Evolutionary conservation across 1,140 invertebrate species (phyloP), one percentile per base, ranked within the genome.

Genomic region (Macrotrachela quadricornifera): DNA sequence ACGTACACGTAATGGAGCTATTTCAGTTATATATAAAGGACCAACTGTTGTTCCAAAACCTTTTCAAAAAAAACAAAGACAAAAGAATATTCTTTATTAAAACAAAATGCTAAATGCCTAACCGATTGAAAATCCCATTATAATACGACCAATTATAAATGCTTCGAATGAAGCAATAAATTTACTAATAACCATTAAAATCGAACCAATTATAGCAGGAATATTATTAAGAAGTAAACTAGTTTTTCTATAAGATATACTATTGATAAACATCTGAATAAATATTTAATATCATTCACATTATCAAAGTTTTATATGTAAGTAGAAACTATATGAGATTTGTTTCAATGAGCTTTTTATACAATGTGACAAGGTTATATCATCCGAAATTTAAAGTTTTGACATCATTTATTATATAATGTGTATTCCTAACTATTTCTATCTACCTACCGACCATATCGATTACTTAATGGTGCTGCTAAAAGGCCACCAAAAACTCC

Each of bases 21-120:
- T 91, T 75, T 94, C 88, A 63, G 84, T 87, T 77, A 94, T 83
- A 78, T 92, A 92, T 82, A 92, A 86, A 74, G 87, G 87, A 74
- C 88, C 85, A 70, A 92, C 74, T 61, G 82, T 86, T 65, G 86
- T 90, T 72, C 86, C 88, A 62, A 91, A 76, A 69, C 83, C 83
- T 15, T 49, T 21, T 12, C 46, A 46, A 37, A 49, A 42, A 10
- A 37, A 43, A 30, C 46, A 6, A 4, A 15, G 43, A 8, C 43
- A 37, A 4, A 54, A 18, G 13, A 49, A 42, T 6, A 16, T 17
- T 21, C 21, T 17, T 18, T 39, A 39, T 18, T 39, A 47, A 4
- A 42, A 42, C 13, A 57, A 54, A n/a, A n/a, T n/a, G n/a, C n/a
- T n/a, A n/a, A n/a, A n/a, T n/a, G n/a, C n/a, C n/a, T n/a, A n/a